Percentiles rank a stretch among this genome's conserved stretches.
Evolutionary conservation across 2,113 vertebrate species (phyloP).

Genomic region (Heteronetta atricapilla): DNA sequence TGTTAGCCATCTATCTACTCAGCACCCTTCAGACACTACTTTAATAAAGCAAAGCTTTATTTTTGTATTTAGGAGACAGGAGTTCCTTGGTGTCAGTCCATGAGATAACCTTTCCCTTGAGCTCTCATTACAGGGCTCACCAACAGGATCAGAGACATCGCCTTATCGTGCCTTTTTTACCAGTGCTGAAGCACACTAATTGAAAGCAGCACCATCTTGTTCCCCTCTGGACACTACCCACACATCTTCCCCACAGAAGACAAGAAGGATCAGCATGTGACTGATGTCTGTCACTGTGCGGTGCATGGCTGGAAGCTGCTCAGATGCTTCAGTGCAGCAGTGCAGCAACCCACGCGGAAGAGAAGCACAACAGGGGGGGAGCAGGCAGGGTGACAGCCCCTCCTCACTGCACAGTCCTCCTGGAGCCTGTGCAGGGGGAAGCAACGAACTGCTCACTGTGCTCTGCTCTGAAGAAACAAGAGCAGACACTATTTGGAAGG

Average conservation of each 20-base stretch:
- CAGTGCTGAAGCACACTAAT: neutral
- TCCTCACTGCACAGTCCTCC: neutral
- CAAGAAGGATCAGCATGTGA: neutral
- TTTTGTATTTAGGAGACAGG: fast-evolving
- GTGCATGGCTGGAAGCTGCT: neutral
- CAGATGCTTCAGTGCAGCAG: neutral
- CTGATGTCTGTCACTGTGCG: neutral
- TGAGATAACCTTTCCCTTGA: neutral
- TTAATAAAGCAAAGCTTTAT: neutral
- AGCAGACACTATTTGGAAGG: fast-evolving
- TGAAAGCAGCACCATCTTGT: neutral
- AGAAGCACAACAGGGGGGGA: neutral
- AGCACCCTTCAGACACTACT: neutral
- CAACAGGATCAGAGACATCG: neutral
- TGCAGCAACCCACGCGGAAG: neutral
- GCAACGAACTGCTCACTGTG: neutral
- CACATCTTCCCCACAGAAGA: neutral
- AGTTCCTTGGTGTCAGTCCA: neutral
- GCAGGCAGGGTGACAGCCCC: neutral
- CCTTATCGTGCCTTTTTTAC: neutral
- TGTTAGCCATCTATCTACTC: neutral
- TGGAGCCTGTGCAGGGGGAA: neutral
- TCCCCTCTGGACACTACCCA: neutral
- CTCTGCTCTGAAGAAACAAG: neutral
- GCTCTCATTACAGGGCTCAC: neutral